These are phyloP conservation scores for Aplysia californica DNA, from an alignment of 1,140 invertebrate species.

Conservation along the genomic window DNA sequence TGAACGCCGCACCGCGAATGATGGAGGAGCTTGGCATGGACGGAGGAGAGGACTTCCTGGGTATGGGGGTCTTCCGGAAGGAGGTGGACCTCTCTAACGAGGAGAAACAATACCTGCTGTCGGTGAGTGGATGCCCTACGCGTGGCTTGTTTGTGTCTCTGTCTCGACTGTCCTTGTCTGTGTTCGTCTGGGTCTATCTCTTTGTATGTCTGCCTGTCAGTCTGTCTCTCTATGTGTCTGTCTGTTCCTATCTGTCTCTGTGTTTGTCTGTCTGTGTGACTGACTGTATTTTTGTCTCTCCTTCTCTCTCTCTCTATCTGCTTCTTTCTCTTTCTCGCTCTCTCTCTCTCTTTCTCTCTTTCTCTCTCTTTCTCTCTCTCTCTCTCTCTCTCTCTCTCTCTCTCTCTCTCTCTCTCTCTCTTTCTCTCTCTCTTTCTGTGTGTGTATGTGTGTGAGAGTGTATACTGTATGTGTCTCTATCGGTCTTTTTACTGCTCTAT, in stretches of 20 bases:
- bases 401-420: constrained; percentile 11
- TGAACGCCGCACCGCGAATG: constrained; percentile 46
- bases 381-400: constrained; percentile 6
- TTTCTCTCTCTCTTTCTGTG: background rate
- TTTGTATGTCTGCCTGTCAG: background rate
- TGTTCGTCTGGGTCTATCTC: too few species aligned
- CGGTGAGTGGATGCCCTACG: constrained; percentile 36
- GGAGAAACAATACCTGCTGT: constrained; percentile 67
- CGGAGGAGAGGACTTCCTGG: constrained; percentile 47
- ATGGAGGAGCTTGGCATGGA: constrained; percentile 51
- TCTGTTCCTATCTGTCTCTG: background rate
- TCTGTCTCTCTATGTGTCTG: background rate
- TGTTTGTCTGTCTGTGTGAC: background rate
- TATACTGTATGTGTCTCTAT: background rate
- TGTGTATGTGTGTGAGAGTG: background rate
- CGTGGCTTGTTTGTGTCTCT: background rate
- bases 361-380: constrained; percentile 26
- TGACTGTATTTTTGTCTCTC: background rate
- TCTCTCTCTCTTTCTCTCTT: constrained; percentile 25
- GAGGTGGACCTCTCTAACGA: constrained; percentile 63
- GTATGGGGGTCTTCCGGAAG: constrained; percentile 64
- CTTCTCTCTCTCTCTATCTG: constrained; percentile 14
- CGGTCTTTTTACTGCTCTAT: background rate
- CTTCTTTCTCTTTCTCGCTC: constrained; percentile 20
- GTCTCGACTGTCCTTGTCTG: background rate